Base-by-base conservation (phyloP, 2,888 invertebrate genomes). In the Drosophila austrosaltans region DNA sequence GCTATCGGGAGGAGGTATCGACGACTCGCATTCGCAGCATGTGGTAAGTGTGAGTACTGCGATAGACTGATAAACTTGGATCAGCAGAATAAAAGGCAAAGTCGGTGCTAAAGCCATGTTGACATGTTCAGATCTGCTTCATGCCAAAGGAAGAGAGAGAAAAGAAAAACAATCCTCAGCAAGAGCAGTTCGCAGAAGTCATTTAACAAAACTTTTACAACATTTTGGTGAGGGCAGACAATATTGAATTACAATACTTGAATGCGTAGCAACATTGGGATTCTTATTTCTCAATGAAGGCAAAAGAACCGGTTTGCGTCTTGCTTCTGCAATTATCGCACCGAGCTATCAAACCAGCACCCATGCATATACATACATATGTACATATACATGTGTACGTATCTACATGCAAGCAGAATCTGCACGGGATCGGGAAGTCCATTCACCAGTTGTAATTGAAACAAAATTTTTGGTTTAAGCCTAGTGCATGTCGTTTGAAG, bases 191-290 rank as follows among this genome's bases (percentile, higher is more conserved):
- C 79, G 87, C 86, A 82, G 87, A 87, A 88, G 87, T 87, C 89
- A 88, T 87, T 89, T 88, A 88, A 83, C 82, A 87, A 82, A 89
- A 87, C 88, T 79, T 89, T 80, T 81, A 89, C 89, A 87, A 81
- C 79, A 84, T 82, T 86, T 88, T 79, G 72, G 73, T 54, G 22
- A 60, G 68, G 58, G 63, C 76, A 77, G 87, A 81, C 88, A 86
- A 86, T 86, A 88, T 86, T 86, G 82, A 86, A 88, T 88, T 88
- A 88, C 86, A 88, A 73, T 76, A 70, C 61, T 76, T 68, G 76
- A 57, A 79, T 80, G 65, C 75, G 73, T 72, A 69, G 69, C 72
- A 62, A 69, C 66, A 75, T 73, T 72, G 81, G 69, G 61, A 48
- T 39, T 67, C 75, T 67, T 72, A 81, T 79, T 85, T 72, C 76